Base-by-base conservation (phyloP, 2,888 invertebrate genomes). In the Lasioglossum pauxillum region DNA sequence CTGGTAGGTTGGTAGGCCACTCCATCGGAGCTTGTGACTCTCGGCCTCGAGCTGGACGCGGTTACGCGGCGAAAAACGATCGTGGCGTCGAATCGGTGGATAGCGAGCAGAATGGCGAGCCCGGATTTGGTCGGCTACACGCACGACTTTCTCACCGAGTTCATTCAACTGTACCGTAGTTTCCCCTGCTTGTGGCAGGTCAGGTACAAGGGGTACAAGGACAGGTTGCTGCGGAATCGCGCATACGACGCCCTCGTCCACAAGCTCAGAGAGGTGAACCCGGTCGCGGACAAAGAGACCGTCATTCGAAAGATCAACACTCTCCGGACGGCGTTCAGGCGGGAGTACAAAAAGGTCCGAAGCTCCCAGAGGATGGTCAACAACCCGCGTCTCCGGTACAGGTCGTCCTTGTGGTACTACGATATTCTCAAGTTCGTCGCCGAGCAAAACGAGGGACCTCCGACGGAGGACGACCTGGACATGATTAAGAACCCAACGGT, bases 221-320 rank as follows among this genome's bases (percentile, higher is more conserved):
- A 90, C 75, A 78, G 83, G 12, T 5, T 81, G 14, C 77, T 88
- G 1, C 84, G 90, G 38, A 88, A 89, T 38, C 77, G 80, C 2
- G 90, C 90, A 0, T 91, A 89, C 75, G 79, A 81, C 10, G 77
- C 77, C 10, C 87, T 91, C 46, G 86, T 88, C 0, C 83, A 83
- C 12, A 91, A 91, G 60, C 80, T 90, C 72, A 75, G 88, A 1
- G 87, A 90, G 38, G 83, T 86, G 1, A 88, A 91, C 38, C 87
- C 87, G 35, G 1, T 80, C 1, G 91, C 91, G 5, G 86, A 89
- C 27, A 86, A 85, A 44, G 87, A 87, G 53, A 87, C 87, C n/a
- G 90, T 91, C 0, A 88, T 89, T 69, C 46, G 87, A 16, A 91
- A 91, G 74, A 91, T 91, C 67, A 90, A 91, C 76, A 89, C 89